Base-by-base conservation (phyloP, 2,113 vertebrate species). In the Heloderma charlesbogerti region DNA sequence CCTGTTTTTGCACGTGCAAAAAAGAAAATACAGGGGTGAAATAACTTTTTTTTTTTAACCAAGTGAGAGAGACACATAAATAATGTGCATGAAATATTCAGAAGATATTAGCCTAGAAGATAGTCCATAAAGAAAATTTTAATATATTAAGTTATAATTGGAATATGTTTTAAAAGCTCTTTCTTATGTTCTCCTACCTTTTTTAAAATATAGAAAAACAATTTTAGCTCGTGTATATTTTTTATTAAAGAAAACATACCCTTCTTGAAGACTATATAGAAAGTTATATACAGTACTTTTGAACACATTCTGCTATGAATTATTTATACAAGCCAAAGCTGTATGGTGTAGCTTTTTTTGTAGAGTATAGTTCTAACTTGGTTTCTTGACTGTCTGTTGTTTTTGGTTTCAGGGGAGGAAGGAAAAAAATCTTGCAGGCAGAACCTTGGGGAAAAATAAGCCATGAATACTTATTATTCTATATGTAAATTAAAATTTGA, bases 311-410 rank as follows among this genome's bases (percentile, higher is more conserved):
- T 98, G 98, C 98, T 98, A 98, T 98, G 98, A 98, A 98, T 98
- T 98, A 98, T 99, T 98, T 98, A 98, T 98, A 98, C 98, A 99
- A 99, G 98, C 99, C 99, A 99, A 99, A 99, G 98, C 98, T 98
- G 97, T 98, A 98, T 97, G 98, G 98, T 97, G 97, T 97, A 98
- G 97, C 97, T 97, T 98, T 98, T 75, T 85, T 85, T 97, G 97
- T 98, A 98, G 97, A 97, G 96, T 97, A 98, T 98, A 97, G 98
- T 98, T 98, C 98, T 97, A 98, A 98, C 97, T 97, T 90, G 91
- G 25, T 98, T 98, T 98, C 98, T 98, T 97, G 97, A 98, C 96
- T 97, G 96, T 98, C 97, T 97, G 97, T 97, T 96, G 80, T 98
- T 98, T 97, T 98, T 98, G 98, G 97, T 98, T 98, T 98, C 96